Base-by-base conservation (phyloP, 2,888 invertebrate species). In the Phorcus lineatus region DNA sequence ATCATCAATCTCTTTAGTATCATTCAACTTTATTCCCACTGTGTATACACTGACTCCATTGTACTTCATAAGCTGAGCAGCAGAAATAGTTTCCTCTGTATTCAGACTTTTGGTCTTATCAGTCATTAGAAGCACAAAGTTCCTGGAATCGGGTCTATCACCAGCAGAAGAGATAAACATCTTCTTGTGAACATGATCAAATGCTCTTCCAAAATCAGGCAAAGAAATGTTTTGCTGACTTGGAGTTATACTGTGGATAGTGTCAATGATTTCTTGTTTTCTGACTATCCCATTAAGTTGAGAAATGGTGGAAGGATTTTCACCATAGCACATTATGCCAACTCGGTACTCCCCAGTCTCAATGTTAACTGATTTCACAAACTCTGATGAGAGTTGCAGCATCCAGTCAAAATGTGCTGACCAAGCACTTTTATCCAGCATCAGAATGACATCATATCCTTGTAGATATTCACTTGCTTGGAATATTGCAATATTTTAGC, bases 121-220 rank as follows among this genome's bases (percentile, higher is more conserved):
- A 19, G 90, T 89, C 70, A 90, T 77, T 67, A 90, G 70, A 53
- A 90, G 79, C 9, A 87, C 84, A 74, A 85, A 82, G 83, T 89
- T 88, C 6, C 81, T 24, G 80, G 88, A 81, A 70, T 82, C 28
- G 0, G 82, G 79, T 28, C 90, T 84, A 82, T 89, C 89, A 1
- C 88, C 89, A 70, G 78, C 76, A 16, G 53, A 24, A 11, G n/a
- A 16, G 17, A 82, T 81, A 77, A 86, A 85, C 81, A 87, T 85
- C 16, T 62, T 70, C 2, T 81, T 16, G 16, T 84, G 77, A 22
- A 84, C 82, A 40, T 82, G 81, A 62, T 82, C 78, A 74, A 90
- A 81, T 40, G 88, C 90, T 24, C 70, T 79, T 13, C 84, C 86
- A 9, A 86, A 80, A 79, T 88, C 84, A 2, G 87, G 77, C 47